Conservation (phyloP, 2,797 vertebrate genomes). For the Buphagus erythrorhynchus region DNA sequence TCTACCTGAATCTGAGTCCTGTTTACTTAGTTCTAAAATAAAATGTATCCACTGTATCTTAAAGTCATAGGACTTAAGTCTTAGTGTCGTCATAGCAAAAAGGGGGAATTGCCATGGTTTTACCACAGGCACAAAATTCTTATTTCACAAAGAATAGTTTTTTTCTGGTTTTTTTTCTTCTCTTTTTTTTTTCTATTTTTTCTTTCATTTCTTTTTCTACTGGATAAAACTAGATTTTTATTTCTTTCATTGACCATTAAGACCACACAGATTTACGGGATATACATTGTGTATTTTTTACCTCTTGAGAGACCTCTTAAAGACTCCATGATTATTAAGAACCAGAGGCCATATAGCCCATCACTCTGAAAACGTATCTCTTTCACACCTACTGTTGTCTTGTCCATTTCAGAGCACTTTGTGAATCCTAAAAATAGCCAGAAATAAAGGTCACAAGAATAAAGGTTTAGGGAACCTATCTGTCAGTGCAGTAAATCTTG, state of each 20-base stretch:
- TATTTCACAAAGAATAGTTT: not conserved
- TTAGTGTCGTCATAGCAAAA: not conserved
- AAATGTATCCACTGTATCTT: not conserved
- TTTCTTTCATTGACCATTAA: not conserved
- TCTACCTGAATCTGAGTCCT: not conserved
- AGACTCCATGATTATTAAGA: not conserved
- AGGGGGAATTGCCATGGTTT: not conserved
- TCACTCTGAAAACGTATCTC: not conserved
- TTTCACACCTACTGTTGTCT: not conserved
- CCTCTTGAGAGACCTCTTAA: not conserved
- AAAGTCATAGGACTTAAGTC: not conserved
- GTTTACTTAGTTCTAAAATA: not conserved
- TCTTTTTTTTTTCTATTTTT: rapidly evolving
- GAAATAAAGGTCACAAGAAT: not conserved
- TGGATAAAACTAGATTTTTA: not conserved
- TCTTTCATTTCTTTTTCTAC: not conserved
- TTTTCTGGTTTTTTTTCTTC: not conserved
- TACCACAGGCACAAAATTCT: not conserved
- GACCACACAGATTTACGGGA: not conserved
- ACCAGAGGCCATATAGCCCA: not conserved
- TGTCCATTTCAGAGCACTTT: not conserved
- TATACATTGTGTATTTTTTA: not conserved
- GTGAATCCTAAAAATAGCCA: slow-evolving; percentile 7
- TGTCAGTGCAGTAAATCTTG: not conserved
- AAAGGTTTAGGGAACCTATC: not conserved